phyloP scores from a whole-genome alignment of 35 echinoderm and acorn worm species.

The Nesometra sesokonis region DNA sequence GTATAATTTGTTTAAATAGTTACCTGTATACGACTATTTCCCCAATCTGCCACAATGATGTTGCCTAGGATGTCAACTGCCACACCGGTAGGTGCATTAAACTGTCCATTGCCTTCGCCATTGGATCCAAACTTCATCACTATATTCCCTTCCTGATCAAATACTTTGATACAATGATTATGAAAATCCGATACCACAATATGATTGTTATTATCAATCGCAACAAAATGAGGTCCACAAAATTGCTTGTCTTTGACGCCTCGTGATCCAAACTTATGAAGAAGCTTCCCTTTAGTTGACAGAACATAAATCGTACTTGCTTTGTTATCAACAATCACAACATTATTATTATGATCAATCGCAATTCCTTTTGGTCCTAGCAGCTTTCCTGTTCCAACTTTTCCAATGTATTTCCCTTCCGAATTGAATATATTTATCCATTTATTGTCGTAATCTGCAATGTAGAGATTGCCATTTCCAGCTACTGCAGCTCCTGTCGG shows the following conservation, averaged over 20 bases:
- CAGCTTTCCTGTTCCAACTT: conserved; percentile 79
- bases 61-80: conserved; percentile 81
- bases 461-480: conserved; percentile 55
- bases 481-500: conserved; percentile 73
- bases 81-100: conserved; percentile 92
- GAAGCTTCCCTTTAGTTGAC: conserved; percentile 70
- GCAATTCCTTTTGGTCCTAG: conserved; percentile 91
- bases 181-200: conserved; percentile 96
- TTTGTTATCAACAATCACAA: conserved; percentile 90
- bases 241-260: conserved; percentile 85
- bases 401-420: conserved; percentile 83
- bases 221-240: conserved; percentile 94
- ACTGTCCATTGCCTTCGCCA: conserved; percentile 96
- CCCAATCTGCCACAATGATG: conserved; percentile 97
- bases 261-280: conserved; percentile 91
- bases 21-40: conserved; percentile 98
- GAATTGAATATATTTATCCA: conserved; percentile 72
- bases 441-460: conserved; percentile 97
- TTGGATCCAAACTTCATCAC: conserved; percentile 82
- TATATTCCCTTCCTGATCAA: conserved; percentile 76
- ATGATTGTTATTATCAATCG: conserved; percentile 64
- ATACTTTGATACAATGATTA: conserved; percentile 98
- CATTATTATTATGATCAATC: conserved; percentile 88
- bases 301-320: conserved; percentile 80
- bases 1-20: too few species aligned